Base-by-base conservation (phyloP, 1,140 invertebrate species). In the Bilobella aurantiaca region DNA sequence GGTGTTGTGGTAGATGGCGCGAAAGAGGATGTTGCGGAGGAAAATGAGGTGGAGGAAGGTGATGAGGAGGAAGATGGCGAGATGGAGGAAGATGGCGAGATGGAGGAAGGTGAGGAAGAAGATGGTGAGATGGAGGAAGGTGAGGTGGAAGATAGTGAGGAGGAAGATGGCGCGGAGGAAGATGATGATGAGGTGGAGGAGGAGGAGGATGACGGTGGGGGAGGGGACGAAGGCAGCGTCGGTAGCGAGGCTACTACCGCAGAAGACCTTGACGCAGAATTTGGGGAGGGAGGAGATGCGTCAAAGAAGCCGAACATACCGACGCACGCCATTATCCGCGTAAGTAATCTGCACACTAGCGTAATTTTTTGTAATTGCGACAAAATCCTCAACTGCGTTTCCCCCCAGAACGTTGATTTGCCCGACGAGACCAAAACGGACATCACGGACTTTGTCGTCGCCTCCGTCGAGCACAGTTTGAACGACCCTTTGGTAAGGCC, bases 401-500 rank as follows among this genome's bases (percentile, higher is more conserved):
- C 53, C 30, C 78, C 78, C 49, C 74, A 90, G 88, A 81, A 86
- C 70, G 87, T 87, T 2, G 92, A 96, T 76, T 94, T 96, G 90
- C 81, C 84, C 32, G 92, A 96, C 69, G 92, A 96, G 76, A 90
- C 93, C 84, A 87, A 86, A 74, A 84, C 82, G 46, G 93, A 96
- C 80, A 86, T 87, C 0, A 85, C 95, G 77, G 93, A 96, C 78
- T 78, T 92, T 37, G 89, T 89, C 73, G 89, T 92, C 34, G 93
- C 89, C 3, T 91, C 92, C 0, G 91, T 90, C 76, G 93, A 96
- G 79, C 95, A 95, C 80, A 88, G 86, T 78, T 78, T 87, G 0
- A 79, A 84, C 1, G 93, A 94, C 79, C 91, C 91, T 53, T 53
- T 53, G 49, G 49, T 23, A 16, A 53, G 29, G 46, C 5, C 16